Percentiles rank a stretch among this genome's conserved stretches.
Conservation (phyloP, 2,888 invertebrate species). For the Diogma glabrata region DNA sequence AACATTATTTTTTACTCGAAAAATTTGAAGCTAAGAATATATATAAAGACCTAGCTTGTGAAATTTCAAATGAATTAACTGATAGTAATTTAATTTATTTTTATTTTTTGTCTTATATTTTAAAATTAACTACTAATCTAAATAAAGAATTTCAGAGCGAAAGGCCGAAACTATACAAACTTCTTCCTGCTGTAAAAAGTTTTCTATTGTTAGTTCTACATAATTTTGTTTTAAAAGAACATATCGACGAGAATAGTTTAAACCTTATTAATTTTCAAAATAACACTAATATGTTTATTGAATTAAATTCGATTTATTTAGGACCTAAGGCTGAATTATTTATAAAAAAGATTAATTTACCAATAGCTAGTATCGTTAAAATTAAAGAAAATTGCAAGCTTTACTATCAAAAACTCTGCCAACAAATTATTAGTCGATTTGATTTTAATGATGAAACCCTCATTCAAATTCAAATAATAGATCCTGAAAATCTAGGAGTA, state of each 20-base stretch:
- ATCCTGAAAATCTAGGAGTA: too few relatives aligned
- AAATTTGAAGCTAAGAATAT: not conserved
- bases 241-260: too few relatives aligned
- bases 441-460: not conserved
- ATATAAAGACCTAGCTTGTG: not conserved
- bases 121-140: too few relatives aligned
- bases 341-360: not conserved
- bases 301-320: not conserved
- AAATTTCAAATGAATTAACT: not conserved
- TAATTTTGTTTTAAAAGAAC: too few relatives aligned
- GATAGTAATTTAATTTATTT: not conserved
- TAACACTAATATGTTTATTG: too few relatives aligned
- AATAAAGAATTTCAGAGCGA: too few relatives aligned
- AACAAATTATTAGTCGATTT: too few relatives aligned
- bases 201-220: not conserved
- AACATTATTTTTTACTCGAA: not conserved
- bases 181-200: not conserved
- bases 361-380: not conserved
- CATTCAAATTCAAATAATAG: too few relatives aligned
- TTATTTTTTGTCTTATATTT: too few relatives aligned
- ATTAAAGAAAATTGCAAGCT: too few relatives aligned
- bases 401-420: too few relatives aligned
- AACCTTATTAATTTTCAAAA: too few relatives aligned
- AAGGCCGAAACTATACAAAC: not conserved
- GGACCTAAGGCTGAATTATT: not conserved